Percentiles rank a stretch among this genome's conserved stretches.
Evolutionary conservation across 2,888 invertebrate species (phyloP).

Genomic region (Spodoptera littoralis): DNA sequence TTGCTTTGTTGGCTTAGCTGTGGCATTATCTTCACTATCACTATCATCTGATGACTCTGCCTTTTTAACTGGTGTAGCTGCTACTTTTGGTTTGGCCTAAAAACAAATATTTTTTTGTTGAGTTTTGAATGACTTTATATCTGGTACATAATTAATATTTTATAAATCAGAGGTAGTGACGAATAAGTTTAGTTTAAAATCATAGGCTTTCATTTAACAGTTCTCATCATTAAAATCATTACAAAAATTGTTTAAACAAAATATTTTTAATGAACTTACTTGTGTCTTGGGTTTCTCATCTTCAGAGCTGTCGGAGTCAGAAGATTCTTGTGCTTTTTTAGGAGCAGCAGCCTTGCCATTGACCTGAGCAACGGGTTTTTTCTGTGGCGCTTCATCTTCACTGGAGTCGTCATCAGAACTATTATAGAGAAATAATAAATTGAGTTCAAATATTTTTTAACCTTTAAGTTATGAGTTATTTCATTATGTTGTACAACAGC

Average conservation of each 20-base stretch:
- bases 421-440: background rate
- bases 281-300: conserved; percentile 72
- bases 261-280: conserved; percentile 49
- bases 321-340: conserved; percentile 75
- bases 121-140: background rate
- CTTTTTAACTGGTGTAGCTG: conserved; percentile 44
- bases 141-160: background rate
- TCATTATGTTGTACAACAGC: no score
- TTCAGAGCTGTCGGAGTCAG: conserved; percentile 81
- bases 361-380: conserved; percentile 64
- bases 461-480: no score
- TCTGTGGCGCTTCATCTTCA: conserved; percentile 66
- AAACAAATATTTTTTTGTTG: background rate
- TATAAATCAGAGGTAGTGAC: conserved; percentile 82
- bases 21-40: conserved; percentile 61
- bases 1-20: conserved; percentile 60
- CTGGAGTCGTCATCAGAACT: conserved; percentile 67
- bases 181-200: conserved; percentile 68
- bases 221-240: conserved; percentile 69
- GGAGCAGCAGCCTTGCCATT: conserved; percentile 73
- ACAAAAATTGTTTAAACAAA: conserved; percentile 46
- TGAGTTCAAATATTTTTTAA: no score
- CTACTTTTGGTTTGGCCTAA: conserved; percentile 48
- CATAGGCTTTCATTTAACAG: conserved; percentile 64
- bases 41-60: conserved; percentile 72